phyloP scores from a whole-genome alignment of 2,888 invertebrate genomes.

The Lasius platythorax region DNA sequence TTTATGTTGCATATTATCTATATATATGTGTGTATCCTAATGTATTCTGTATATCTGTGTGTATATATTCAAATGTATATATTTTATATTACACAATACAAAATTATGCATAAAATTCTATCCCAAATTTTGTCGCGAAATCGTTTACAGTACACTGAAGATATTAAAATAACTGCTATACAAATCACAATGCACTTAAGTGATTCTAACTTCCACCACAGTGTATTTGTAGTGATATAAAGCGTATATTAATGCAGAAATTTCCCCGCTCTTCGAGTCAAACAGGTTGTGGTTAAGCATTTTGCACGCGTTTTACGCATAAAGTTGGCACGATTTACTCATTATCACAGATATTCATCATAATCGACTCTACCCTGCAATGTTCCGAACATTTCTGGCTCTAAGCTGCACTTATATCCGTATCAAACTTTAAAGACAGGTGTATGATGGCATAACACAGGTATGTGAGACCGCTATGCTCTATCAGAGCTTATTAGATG shows the following conservation, averaged over 20 bases:
- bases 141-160: not conserved
- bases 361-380: constrained; percentile 5
- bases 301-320: constrained; percentile 20
- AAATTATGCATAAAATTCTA: no score
- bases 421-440: constrained; percentile 54
- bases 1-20: no score
- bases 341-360: constrained; percentile 35
- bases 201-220: not conserved
- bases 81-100: no score
- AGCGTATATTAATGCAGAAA: not conserved
- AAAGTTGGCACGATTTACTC: constrained; percentile 16
- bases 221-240: not conserved
- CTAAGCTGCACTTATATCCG: constrained; percentile 36
- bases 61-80: no score
- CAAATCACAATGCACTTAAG: not conserved
- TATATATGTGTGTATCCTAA: no score
- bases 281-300: constrained; percentile 21
- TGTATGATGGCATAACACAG: constrained; percentile 50
- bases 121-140: not conserved
- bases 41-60: no score
- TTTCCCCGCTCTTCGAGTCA: not conserved
- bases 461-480: constrained; percentile 8
- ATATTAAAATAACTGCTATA: not conserved
- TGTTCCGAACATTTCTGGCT: not conserved
- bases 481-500: constrained; percentile 54